Evolutionary conservation across 2,113 vertebrate genomes (phyloP), one percentile per base, ranked within the genome.

Genomic region (Epinephelus moara): DNA sequence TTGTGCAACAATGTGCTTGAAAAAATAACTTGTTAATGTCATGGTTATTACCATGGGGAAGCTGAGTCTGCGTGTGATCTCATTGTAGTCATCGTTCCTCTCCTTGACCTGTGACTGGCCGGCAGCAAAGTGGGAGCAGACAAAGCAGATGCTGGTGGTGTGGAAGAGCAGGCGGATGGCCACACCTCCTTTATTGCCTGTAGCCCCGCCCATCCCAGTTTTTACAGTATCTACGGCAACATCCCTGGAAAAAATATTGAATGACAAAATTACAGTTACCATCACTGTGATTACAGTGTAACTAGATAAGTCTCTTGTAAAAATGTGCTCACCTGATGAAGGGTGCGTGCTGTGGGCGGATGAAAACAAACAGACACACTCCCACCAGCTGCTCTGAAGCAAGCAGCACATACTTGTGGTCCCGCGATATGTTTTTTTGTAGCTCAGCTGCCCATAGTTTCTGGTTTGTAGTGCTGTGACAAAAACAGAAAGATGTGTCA

Each of bases 181-280:
- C 61, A 99, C 98, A 0, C 97, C 98, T 17, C 98, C 98, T 94
- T 99, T 99, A 82, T 99, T 99, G 50, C 98, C 98, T 14, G 98
- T 97, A 45, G 98, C 98, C n/a, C 98, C 98, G 45, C 98, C 98
- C 98, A 99, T 99, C 57, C 98, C 98, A 1, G 98, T 99, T 96
- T 99, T 99, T 42, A 99, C 98, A 3, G 97, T 98, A 80, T 99
- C 98, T 0, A 99, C 97, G 1, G 98, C 98, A 52, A 99, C 98
- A 69, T 99, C 98, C 94, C 98, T 99, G 87, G 6, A 62, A 70
- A 62, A 42, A 11, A 19, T 7, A 49, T 15, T 0, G 1, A 82
- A 45, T 14, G 21, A 21, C 1, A 47, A 21, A 12, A 33, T 66
- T 33, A 57, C 1, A 49, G 70, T 3, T 21, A 13, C 2, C 2